Conservation (phyloP, 2,797 vertebrate species). For the Enteromius anoplus region DNA sequence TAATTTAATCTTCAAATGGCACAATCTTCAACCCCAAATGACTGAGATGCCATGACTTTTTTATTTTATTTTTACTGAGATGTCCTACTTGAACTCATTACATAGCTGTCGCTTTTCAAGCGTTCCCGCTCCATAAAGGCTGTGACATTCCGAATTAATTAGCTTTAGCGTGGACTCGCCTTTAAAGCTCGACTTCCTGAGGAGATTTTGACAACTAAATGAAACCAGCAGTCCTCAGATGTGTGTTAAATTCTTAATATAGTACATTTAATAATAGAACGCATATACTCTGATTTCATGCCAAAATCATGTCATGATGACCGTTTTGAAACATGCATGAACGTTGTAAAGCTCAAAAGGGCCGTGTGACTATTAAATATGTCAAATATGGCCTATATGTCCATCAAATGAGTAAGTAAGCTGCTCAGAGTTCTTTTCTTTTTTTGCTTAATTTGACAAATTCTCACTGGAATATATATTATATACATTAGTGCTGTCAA, state of each 20-base stretch:
- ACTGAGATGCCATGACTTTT: slow-evolving; percentile 35
- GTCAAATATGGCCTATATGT: not conserved
- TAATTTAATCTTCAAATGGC: slow-evolving; percentile 58
- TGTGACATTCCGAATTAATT: slow-evolving; percentile 47
- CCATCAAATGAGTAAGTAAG: not conserved
- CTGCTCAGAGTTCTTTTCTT: not conserved
- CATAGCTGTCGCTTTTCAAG: slow-evolving; percentile 34
- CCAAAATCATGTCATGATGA: not conserved
- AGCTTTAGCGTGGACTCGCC: slow-evolving; percentile 33
- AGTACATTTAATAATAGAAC: slow-evolving; percentile 50
- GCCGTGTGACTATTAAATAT: not conserved
- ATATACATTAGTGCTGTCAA: too few species aligned
- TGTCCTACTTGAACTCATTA: slow-evolving; percentile 45
- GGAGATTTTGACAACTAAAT: slow-evolving; percentile 50
- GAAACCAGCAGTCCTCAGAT: slow-evolving; percentile 39
- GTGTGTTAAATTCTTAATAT: slow-evolving; percentile 41
- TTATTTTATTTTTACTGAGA: slow-evolving; percentile 46
- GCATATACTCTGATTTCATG: slow-evolving; percentile 39
- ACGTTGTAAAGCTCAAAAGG: slow-evolving; percentile 8
- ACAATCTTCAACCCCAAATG: slow-evolving; percentile 49
- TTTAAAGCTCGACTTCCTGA: slow-evolving; percentile 50
- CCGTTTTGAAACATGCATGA: slow-evolving; percentile 11
- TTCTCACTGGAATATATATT: not conserved
- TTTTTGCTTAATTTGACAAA: not conserved
- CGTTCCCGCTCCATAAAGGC: slow-evolving; percentile 25